Evolutionary conservation across 2,797 vertebrate species (phyloP), one percentile per base, ranked within the genome.

Genomic region (Sebastes nivosus): DNA sequence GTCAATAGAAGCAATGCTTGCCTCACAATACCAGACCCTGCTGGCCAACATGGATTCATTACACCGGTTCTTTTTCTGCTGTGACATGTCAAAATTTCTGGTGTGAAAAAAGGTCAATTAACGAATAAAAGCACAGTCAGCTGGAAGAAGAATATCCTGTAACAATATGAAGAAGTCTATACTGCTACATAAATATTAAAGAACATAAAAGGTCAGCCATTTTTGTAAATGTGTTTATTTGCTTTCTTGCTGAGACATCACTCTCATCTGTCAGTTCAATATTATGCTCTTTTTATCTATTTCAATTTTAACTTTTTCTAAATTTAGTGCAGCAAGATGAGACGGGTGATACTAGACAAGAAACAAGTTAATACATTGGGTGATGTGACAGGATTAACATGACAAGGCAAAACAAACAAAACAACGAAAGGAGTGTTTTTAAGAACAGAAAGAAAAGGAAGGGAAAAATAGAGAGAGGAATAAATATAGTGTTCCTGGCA

Each of bases 351-450:
- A 42, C 38, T 42, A 42, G 14, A 42, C 14, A 42, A 42, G 13
- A 42, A 0, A 14, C 0, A 42, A 38, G 12, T 38, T 38, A 38
- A 13, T 13, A 38, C 4, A 13, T 38, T 5, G 0, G 36, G 36
- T 38, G 36, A 38, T 0, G 36, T 38, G 12, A 38, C 36, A 38
- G 36, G 36, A 38, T 38, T 6, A 42, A 42, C 38, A 42, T 42
- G 38, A 42, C 38, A 5, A 6, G 5, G 38, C 38, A 42, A 42
- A 14, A 42, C 38, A 42, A 42, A 42, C 13, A 42, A 42, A 42
- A 42, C 14, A 42, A 42, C 0, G 38, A 42, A 42, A 42, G 38
- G 38, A 38, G 36, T 38, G 1, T 38, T 38, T 38, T 38, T 38
- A 38, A 38, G 12, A 38, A 38, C 36, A 42, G 38, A 42, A 42